Evolutionary conservation across 2,888 invertebrate species (phyloP), one percentile per base, ranked within the genome.

Genomic region (Arrhopalites spinosus): DNA sequence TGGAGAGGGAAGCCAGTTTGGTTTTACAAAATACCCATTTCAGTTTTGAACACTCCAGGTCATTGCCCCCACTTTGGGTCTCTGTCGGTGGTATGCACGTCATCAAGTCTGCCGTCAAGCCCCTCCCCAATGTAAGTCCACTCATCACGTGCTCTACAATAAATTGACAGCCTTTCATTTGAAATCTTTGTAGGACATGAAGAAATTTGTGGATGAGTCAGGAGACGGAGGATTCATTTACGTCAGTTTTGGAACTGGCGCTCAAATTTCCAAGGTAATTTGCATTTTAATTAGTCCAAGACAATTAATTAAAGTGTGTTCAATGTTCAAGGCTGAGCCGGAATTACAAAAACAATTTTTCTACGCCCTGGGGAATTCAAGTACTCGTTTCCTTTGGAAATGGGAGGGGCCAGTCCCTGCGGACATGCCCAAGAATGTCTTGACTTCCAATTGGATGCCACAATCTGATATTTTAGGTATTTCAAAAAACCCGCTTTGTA

Each of bases 351-450:
- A 76, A 2, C 61, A 75, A 20, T 77, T 80, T 36, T 78, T 78
- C 29, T 68, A 78, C 36, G 70, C 76, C 13, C 70, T 80, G 13
- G 27, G 63, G 1, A 71, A 68, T 13, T 79, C 77, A 30, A 61
- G n/a, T 2, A 50, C 77, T 20, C 59, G 72, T 61, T 80, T 80
- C 72, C 20, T 81, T 13, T 81, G 81, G 81, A 79, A 79, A 36
- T 79, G 78, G 78, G 77, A 79, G 25, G 76, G 76, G n/a, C 17
- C 50, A 23, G 61, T 63, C 27, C 79, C 79, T 1, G 20, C 30
- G 86, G 86, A 72, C 88, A 88, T 81, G 36, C 81, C 83, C 3
- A 69, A 74, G 15, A 84, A 83, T 59, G 77, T 83, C 13, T 80
- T 78, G 73, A 82, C 83, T 79, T 79, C 77, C 17, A 82, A 81